Conservation (phyloP, 2,113 vertebrate genomes). For the Hypomesus transpacificus region DNA sequence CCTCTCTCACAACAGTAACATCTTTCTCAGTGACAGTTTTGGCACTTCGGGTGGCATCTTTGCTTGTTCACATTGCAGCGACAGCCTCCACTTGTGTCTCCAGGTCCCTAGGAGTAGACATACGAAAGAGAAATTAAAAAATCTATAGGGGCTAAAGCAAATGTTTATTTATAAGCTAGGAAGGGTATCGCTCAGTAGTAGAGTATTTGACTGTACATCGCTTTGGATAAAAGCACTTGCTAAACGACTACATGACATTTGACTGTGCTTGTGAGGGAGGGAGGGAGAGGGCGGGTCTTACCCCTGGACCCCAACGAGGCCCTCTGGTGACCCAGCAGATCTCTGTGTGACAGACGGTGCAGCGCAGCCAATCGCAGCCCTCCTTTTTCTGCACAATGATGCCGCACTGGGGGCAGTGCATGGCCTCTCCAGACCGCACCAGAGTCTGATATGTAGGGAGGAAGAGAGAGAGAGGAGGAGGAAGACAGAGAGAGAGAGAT, state of each 20-base stretch:
- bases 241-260: too few relatives aligned
- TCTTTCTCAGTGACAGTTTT: conserved; percentile 81
- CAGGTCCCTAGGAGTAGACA: conserved; percentile 67
- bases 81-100: conserved; percentile 81
- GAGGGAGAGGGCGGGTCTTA: conserved; percentile 23
- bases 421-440: conserved; percentile 70
- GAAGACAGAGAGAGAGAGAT: too few relatives aligned
- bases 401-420: conserved; percentile 74
- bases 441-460: conserved; percentile 49
- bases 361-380: conserved; percentile 78
- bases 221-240: too few relatives aligned
- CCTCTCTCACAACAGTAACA: neutral
- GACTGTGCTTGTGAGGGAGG: too few relatives aligned
- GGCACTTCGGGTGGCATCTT: conserved; percentile 82
- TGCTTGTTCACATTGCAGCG: conserved; percentile 71
- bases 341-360: conserved; percentile 74
- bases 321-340: conserved; percentile 80
- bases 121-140: neutral
- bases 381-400: conserved; percentile 78
- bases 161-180: too few relatives aligned
- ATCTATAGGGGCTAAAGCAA: too few relatives aligned
- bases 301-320: conserved; percentile 75
- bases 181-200: too few relatives aligned
- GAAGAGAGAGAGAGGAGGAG: neutral
- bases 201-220: too few relatives aligned